phyloP scores from a whole-genome alignment of 2,113 vertebrate species.

The Dromaius novaehollandiae region DNA sequence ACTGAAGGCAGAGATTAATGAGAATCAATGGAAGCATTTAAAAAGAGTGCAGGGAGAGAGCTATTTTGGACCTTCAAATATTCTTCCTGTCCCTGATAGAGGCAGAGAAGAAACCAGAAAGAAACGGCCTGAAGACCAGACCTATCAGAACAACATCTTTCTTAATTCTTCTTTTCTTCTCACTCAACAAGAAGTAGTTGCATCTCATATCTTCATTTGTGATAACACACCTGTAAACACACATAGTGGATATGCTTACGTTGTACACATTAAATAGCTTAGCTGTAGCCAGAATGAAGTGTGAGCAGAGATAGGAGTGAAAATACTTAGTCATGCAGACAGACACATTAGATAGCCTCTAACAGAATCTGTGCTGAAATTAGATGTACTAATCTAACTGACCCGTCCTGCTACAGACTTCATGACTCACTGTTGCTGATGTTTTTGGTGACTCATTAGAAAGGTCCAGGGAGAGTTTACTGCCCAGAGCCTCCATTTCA shows the following conservation, averaged over 20 bases:
- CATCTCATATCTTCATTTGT: neutral
- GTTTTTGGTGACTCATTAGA: neutral
- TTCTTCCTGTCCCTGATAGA: neutral
- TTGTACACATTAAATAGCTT: neutral
- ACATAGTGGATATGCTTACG: neutral
- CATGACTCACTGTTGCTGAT: neutral
- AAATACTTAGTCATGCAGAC: neutral
- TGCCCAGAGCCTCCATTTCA: neutral
- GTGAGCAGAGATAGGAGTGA: neutral
- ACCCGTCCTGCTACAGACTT: neutral
- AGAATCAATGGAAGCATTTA: conserved; percentile 77
- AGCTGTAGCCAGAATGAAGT: neutral
- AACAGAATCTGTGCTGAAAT: neutral
- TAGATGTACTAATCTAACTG: neutral
- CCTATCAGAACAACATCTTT: neutral
- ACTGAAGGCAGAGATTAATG: conserved; percentile 76
- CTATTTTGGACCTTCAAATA: conserved; percentile 21
- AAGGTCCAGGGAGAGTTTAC: neutral
- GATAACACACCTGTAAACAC: neutral
- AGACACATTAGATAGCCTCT: neutral
- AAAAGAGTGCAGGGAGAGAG: conserved; percentile 43
- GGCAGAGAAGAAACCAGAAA: neutral
- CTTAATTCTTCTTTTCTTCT: neutral
- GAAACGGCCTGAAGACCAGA: neutral
- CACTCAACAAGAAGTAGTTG: neutral